Percentiles rank a stretch among this genome's conserved stretches.
Conservation (phyloP, 2,888 invertebrate species). For the Mythimna loreyi region DNA sequence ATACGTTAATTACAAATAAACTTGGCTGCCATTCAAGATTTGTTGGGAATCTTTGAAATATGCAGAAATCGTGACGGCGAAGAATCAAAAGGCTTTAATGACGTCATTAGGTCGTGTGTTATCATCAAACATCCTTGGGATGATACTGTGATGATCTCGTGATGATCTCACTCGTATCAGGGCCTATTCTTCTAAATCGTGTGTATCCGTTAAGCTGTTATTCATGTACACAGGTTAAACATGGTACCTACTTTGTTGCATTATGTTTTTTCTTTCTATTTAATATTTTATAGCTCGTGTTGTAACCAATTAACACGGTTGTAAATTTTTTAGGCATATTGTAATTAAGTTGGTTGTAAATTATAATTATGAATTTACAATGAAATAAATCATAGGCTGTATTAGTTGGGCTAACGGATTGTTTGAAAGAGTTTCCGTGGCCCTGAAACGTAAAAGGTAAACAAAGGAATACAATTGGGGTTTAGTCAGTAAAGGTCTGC, state of each 20-base stretch:
- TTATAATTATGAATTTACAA: neutral
- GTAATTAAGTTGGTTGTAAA: neutral
- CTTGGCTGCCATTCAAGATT: constrained; percentile 26
- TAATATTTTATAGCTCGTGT: constrained; percentile 6
- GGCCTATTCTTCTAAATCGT: constrained; percentile 39
- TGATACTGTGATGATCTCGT: constrained; percentile 62
- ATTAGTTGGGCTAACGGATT: neutral
- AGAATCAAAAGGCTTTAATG: constrained; percentile 48
- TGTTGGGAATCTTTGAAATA: constrained; percentile 47
- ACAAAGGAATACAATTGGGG: no score
- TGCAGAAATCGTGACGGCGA: constrained; percentile 58
- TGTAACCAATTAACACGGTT: neutral
- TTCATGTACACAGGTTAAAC: constrained; percentile 11
- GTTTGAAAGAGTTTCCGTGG: no score
- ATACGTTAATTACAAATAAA: constrained; percentile 50
- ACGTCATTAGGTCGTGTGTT: constrained; percentile 64
- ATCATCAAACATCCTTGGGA: constrained; percentile 63
- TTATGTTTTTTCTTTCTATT: constrained; percentile 9
- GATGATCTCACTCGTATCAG: constrained; percentile 63
- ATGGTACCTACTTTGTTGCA: constrained; percentile 5
- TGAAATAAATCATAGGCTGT: neutral
- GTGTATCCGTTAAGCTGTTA: constrained; percentile 5
- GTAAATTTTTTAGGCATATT: constrained; percentile 2
- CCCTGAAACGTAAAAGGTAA: neutral
- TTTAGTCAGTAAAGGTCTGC: no score